These are phyloP conservation scores for Eristalinus sepulchralis DNA, from an alignment of 2,888 invertebrate genomes.

Conservation along the genomic window DNA sequence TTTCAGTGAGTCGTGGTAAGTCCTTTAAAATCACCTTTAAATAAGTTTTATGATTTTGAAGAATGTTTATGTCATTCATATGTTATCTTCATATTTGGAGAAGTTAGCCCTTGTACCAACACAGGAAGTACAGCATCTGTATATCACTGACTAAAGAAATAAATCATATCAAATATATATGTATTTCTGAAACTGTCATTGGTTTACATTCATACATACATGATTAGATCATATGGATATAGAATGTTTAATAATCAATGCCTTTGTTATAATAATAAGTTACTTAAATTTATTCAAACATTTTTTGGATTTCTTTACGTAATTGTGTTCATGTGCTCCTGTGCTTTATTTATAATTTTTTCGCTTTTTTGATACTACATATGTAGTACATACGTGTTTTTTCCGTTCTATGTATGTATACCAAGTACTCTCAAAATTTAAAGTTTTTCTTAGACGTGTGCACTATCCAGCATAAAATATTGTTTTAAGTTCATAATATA, in stretches of 20 bases:
- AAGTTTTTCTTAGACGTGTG: no score
- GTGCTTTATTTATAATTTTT: background rate
- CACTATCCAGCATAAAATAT: no score
- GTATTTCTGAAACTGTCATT: background rate
- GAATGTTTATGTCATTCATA: background rate
- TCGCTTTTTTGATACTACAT: no score
- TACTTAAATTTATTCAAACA: background rate
- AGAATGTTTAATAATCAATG: background rate
- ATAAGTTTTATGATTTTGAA: background rate
- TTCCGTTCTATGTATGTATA: no score
- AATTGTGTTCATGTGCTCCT: background rate
- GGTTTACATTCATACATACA: background rate
- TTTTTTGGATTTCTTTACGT: background rate
- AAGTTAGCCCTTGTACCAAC: background rate
- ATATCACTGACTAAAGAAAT: background rate
- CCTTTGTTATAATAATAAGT: background rate
- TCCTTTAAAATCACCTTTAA: constrained; percentile 12
- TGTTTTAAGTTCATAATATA: no score
- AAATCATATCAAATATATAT: background rate
- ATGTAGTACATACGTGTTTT: no score
- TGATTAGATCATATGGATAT: background rate
- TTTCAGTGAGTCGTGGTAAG: constrained; percentile 80
- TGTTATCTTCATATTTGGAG: background rate
- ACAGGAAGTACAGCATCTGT: background rate
- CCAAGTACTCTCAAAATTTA: no score